A percentile compares a stretch with the other conserved stretches of the same genome.
Conservation (phyloP, 2,797 vertebrate genomes). For the Microtus californicus region DNA sequence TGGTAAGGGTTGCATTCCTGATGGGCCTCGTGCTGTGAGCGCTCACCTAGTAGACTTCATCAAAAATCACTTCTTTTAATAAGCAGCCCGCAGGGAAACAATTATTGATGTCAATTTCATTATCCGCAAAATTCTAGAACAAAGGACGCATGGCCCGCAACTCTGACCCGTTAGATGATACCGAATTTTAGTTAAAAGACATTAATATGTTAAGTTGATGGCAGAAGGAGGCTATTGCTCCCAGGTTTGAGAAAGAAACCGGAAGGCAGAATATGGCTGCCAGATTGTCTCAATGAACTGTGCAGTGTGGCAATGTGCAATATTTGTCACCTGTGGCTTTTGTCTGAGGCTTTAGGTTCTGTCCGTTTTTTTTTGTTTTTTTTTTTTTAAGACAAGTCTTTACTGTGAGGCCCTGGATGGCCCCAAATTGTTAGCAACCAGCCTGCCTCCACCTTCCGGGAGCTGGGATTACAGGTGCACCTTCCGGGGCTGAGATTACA, state of each 20-base stretch:
- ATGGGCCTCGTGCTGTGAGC: constrained; percentile 66
- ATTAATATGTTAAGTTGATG: constrained; percentile 7
- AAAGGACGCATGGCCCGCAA: constrained; percentile 51
- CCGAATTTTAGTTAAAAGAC: constrained; percentile 75
- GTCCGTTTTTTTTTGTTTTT: background rate
- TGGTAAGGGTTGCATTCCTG: constrained; percentile 61
- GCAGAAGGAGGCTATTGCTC: background rate
- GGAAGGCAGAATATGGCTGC: background rate
- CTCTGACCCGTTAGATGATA: constrained; percentile 60
- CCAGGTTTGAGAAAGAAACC: background rate
- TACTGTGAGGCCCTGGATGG: background rate
- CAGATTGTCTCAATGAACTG: background rate
- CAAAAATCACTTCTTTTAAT: constrained; percentile 73
- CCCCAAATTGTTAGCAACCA: background rate
- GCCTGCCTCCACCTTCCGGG: background rate
- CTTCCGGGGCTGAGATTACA: background rate
- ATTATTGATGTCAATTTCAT: constrained; percentile 79
- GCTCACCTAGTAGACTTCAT: constrained; percentile 73
- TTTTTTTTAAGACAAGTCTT: background rate
- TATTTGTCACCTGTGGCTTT: constrained; percentile 18
- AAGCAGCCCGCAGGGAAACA: constrained; percentile 76
- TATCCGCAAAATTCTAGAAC: constrained; percentile 70
- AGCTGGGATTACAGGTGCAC: too few species aligned
- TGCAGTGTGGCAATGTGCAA: too few species aligned
- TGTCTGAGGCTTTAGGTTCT: background rate